Base-by-base conservation (phyloP, 35 echinoderm and acorn worm genomes). In the Eucidaris tribuloides region DNA sequence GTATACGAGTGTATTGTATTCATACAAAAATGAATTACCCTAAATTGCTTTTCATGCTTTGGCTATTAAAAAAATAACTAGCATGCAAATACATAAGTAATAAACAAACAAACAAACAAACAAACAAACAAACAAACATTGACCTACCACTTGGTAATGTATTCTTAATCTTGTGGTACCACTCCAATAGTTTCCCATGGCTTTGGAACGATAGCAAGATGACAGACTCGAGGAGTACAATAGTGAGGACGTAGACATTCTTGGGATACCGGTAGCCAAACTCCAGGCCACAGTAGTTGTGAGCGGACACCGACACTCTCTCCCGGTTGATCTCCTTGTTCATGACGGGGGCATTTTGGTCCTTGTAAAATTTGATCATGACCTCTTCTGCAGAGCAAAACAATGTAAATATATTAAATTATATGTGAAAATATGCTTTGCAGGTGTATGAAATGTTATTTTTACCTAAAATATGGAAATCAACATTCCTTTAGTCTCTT, bases 151-250 rank as follows among this genome's bases (percentile, higher is more conserved):
- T 88, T 43, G 78, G 71, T 72, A 96, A 79, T 54, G 83, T 91
- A 57, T 91, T 82, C 30, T 91, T 80, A 4, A 91, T 96, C 81
- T 88, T 96, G 59, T 96, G 84, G 62, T 91, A 96, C 93, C 93
- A 96, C 20, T 91, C 79, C 58, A 96, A 46, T 35, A 91, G 84
- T 39, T 81, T 79, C 13, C 34, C 62, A 43, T 91, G 89, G 52
- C 77, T 86, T 45, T 63, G 43, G 50, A 96, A 96, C 28, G 93
- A 96, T 6, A 96, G 81, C 17, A 91, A 72, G 40, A 91, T 46
- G 58, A 96, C 83, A 29, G 79, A 57, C 52, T 96, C 79, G 7
- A 86, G 31, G 46, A 89, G 91, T 1, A 96, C 49, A 72, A 96
- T 81, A 23, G 93, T 96, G 56, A 91, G 46, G 9, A 96, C 89